These are phyloP conservation scores for Ips nitidus DNA, from an alignment of 1,140 invertebrate genomes.

Conservation along the genomic window DNA sequence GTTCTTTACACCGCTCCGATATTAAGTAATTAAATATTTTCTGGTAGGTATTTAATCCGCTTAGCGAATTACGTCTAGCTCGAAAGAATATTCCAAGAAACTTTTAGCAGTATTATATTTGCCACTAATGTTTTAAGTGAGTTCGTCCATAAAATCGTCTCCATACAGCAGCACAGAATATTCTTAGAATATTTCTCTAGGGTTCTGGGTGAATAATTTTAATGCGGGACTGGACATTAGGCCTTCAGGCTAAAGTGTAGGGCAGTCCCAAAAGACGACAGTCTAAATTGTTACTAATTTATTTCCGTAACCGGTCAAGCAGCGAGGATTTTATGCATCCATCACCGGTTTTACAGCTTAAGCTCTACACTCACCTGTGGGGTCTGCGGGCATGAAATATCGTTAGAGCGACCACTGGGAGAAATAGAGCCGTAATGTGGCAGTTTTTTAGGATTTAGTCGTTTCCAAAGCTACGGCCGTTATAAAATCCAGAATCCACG, in stretches of 20 bases:
- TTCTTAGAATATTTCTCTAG: background rate
- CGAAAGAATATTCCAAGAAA: slow-evolving; percentile 5
- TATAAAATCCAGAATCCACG: no score
- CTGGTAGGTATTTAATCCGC: slow-evolving; percentile 7
- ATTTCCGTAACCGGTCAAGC: slow-evolving; percentile 18
- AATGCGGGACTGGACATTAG: slow-evolving; percentile 21
- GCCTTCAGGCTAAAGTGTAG: slow-evolving; percentile 19
- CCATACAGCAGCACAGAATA: background rate
- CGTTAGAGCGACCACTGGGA: background rate
- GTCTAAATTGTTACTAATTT: slow-evolving; percentile 31
- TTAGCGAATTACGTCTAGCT: slow-evolving; percentile 9
- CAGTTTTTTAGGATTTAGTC: background rate
- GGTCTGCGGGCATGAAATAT: slow-evolving; percentile 1
- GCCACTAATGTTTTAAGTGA: slow-evolving; percentile 6
- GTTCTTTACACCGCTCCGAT: slow-evolving; percentile 7
- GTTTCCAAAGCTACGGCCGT: no score
- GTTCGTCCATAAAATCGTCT: no score
- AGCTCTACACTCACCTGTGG: slow-evolving; percentile 16
- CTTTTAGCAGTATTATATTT: background rate
- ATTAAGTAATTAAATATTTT: slow-evolving; percentile 18
- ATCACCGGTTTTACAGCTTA: slow-evolving; percentile 22
- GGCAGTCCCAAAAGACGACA: slow-evolving; percentile 25
- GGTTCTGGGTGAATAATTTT: slow-evolving; percentile 14
- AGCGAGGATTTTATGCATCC: slow-evolving; percentile 26
- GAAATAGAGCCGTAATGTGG: background rate